Percentiles rank a stretch among this genome's conserved stretches.
phyloP scores from a whole-genome alignment of 1,140 invertebrate species.

The Anastrepha ludens region DNA sequence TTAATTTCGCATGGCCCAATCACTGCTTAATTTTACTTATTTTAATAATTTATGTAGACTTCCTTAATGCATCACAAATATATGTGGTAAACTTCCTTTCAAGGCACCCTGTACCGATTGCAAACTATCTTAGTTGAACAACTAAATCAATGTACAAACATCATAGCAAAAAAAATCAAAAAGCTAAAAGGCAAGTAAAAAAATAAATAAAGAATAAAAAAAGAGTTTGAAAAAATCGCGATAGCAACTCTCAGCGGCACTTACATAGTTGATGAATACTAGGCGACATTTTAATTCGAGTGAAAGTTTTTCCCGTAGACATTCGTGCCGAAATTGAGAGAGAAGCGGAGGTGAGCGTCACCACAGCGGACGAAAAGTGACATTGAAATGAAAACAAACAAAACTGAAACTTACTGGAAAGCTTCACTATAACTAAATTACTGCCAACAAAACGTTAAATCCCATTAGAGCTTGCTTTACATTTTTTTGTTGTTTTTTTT shows the following conservation, averaged over 20 bases:
- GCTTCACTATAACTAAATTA: background rate
- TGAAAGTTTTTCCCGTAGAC: slow-evolving; percentile 23
- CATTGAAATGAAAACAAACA: slow-evolving; percentile 7
- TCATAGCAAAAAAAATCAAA: background rate
- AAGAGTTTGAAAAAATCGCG: background rate
- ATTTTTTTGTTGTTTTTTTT: too few species aligned
- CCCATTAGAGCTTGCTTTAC: too few species aligned
- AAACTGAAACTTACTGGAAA: background rate
- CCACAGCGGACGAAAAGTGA: background rate
- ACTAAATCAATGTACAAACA: slow-evolving; percentile 25
- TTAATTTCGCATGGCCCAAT: too few species aligned
- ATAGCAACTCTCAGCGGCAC: slow-evolving; percentile 11
- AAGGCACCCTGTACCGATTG: too few species aligned
- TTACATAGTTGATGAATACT: slow-evolving; percentile 38
- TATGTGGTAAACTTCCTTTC: too few species aligned
- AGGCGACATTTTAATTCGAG: slow-evolving; percentile 37
- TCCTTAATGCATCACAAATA: too few species aligned
- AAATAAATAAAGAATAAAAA: background rate
- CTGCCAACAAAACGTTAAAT: background rate
- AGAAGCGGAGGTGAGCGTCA: background rate
- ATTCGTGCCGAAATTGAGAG: slow-evolving; percentile 33
- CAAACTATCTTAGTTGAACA: background rate
- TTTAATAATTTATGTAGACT: too few species aligned
- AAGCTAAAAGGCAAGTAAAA: background rate
- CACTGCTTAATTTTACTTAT: too few species aligned